Conservation (phyloP, 2,888 invertebrate species). For the Eupithecia insigniata region DNA sequence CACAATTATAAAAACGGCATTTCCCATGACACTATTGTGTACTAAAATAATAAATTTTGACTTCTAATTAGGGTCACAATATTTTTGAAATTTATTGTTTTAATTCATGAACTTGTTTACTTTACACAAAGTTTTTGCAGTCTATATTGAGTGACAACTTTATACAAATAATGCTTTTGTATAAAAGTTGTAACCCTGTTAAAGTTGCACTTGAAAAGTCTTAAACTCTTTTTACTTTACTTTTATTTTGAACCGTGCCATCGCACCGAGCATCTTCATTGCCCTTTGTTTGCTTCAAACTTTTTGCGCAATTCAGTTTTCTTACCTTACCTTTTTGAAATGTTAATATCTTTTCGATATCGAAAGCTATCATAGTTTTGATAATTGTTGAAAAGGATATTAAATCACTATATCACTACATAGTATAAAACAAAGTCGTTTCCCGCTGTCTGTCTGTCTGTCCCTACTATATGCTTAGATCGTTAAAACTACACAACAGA, state of each 20-base stretch:
- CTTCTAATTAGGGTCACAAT: neutral
- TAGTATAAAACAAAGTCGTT: too few relatives aligned
- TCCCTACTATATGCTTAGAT: too few relatives aligned
- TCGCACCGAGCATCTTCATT: conserved; percentile 23
- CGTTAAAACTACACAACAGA: too few relatives aligned
- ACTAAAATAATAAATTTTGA: too few relatives aligned
- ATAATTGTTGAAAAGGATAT: neutral
- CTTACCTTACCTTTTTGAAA: neutral
- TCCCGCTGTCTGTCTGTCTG: too few relatives aligned
- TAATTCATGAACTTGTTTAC: neutral
- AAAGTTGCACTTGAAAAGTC: neutral
- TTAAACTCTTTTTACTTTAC: neutral
- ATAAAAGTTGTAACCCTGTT: neutral
- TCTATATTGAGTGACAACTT: neutral
- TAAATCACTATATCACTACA: too few relatives aligned
- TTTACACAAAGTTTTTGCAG: neutral
- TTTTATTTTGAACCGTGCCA: conserved; percentile 12
- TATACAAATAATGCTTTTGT: neutral
- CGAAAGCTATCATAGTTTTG: neutral
- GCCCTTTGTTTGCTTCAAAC: conserved; percentile 13
- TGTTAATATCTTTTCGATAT: neutral
- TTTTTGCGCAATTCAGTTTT: too few relatives aligned
- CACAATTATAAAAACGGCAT: neutral
- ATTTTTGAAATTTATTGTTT: neutral
- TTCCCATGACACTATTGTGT: neutral